Base-by-base conservation (phyloP, 2,888 invertebrate species). In the Hemithea aestivaria region DNA sequence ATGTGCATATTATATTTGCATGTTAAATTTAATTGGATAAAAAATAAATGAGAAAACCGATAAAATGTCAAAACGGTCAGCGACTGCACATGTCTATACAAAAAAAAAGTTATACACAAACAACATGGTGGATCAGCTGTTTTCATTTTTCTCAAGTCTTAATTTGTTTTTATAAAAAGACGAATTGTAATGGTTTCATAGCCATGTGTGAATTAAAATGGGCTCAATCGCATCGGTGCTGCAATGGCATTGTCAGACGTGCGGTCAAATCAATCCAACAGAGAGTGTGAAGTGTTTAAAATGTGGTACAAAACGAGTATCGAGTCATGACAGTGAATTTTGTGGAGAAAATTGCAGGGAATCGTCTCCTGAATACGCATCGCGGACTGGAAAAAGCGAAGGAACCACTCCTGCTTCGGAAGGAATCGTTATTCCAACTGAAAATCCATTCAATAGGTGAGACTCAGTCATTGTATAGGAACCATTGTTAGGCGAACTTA, bases 221-320 rank as follows among this genome's bases (percentile, higher is more conserved):
- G 96, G 96, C 88, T 95, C 95, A 81, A 95, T 95, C 89, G 95
- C 95, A 88, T 96, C 96, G 81, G 95, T 96, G 89, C 91, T 96
- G 82, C 96, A 96, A 89, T 96, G 95, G 95, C 93, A 94, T 89
- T 96, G 96, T 90, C 91, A 91, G 81, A 91, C 92, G 84, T 96
- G 96, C 89, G 91, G 93, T 87, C 91, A 93, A 84, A 95, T 96
- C 85, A 96, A 96, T 83, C 94, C 95, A 56, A 95, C 94, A 52
- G 95, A 96, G 87, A 92, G 92, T 81, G 88, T 91, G 62, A 92
- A 91, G 89, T 96, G 96, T 85, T 90, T 93, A 89, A 91, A 94
- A 90, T 96, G 95, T 89, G 94, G 93, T 61, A 89, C 89, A 68
- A 88, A 89, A 73, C 88, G 91, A 66, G 88, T 89, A 74, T 82